Base-by-base conservation (phyloP, 2,797 vertebrate species). In the Diplodus puntazzo region DNA sequence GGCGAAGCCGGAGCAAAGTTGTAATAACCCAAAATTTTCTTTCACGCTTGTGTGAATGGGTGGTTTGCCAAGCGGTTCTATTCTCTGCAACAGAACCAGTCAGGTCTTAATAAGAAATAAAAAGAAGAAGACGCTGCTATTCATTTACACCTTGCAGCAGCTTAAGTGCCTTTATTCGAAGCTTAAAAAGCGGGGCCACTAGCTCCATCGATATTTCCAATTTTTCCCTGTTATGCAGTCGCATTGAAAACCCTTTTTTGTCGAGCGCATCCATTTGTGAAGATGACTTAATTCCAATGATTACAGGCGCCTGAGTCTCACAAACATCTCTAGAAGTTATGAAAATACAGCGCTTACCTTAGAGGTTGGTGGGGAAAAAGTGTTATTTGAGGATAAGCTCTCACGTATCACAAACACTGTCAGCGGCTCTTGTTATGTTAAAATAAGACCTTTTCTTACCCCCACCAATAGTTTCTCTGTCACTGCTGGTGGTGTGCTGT, bases 141-240 rank as follows among this genome's bases (percentile, higher is more conserved):
- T 53, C 46, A 71, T 30, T 62, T 34, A 45, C 10, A 77, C 50
- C 67, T 30, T 81, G 63, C 25, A 70, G 27, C 7, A 16, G 63
- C 58, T 27, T 66, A 70, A 79, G 55, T 50, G 66, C 30, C 16
- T 14, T 55, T n/a, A 60, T 50, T 13, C 25, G 73, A 69, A 18
- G 30, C 49, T 61, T 55, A 57, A 7, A 62, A 58, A 50, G 11
- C 2, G 52, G 17, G 1, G 30, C 55, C 23, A 14, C 48, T 3
- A n/a, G 53, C 48, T 52, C 25, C 42, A 43, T 75, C 1, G 18
- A 71, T 71, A 39, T 66, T 64, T 3, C 62, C 13, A 4, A 55
- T 65, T 54, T 70, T 17, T 10, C 20, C 27, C 34, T 21, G 17
- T 27, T 62, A 42, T 21, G 46, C 11, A 9, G 25, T 75, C 6